Percentiles rank a stretch among this genome's conserved stretches.
phyloP scores from a whole-genome alignment of 2,888 invertebrate species.

The Formica aserva region DNA sequence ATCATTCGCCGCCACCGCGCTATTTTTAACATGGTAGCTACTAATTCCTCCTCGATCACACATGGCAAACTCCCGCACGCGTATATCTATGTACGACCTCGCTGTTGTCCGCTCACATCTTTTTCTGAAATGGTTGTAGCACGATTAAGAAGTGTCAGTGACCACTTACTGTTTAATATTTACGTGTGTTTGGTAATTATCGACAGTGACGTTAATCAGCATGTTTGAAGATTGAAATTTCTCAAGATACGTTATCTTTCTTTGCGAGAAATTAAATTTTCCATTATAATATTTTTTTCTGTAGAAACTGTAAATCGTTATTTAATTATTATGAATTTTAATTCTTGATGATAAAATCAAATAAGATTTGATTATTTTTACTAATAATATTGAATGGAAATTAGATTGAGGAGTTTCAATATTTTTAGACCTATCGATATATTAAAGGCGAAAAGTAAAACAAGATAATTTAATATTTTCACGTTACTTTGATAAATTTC shows the following conservation, averaged over 20 bases:
- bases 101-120: neutral
- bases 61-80: conserved; percentile 34
- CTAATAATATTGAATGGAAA: neutral
- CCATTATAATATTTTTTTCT: neutral
- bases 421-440: neutral
- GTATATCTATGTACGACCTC: neutral
- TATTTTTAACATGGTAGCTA: conserved; percentile 46
- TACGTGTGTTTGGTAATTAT: neutral
- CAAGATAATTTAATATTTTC: neutral
- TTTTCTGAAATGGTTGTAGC: neutral
- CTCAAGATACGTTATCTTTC: neutral
- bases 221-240: neutral
- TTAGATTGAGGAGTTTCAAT: neutral
- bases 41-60: conserved; percentile 49
- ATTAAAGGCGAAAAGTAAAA: neutral
- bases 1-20: conserved; percentile 38
- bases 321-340: neutral
- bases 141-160: neutral
- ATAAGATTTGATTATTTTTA: neutral
- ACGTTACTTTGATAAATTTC: neutral
- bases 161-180: neutral
- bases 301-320: neutral
- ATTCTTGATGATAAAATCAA: neutral
- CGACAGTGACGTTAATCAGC: neutral
- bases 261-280: neutral